These are phyloP conservation scores for Aporophyla lueneburgensis DNA, from an alignment of 2,888 invertebrate genomes.

Conservation along the genomic window DNA sequence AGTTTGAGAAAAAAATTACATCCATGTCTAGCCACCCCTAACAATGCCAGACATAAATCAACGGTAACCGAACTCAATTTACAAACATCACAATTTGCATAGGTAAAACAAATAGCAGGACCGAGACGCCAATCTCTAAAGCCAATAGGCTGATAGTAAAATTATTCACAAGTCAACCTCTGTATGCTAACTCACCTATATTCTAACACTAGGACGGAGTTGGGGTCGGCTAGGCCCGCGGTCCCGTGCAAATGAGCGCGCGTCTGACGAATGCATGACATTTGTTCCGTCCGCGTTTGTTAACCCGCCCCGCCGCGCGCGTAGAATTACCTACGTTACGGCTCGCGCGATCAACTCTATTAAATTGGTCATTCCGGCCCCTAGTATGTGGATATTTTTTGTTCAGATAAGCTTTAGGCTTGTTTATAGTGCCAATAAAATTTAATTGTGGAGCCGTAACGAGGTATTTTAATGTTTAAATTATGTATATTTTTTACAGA, in stretches of 20 bases:
- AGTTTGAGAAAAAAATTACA: not conserved
- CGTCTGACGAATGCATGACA: slow-evolving; percentile 79
- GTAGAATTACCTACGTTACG: slow-evolving; percentile 62
- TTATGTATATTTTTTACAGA: slow-evolving; percentile 51
- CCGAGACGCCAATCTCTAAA: slow-evolving; percentile 5
- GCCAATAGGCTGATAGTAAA: slow-evolving; percentile 35
- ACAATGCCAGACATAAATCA: not conserved
- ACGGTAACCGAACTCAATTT: not conserved
- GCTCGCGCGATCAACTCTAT: slow-evolving; percentile 68
- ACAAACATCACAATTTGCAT: slow-evolving; percentile 19
- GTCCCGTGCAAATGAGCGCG: slow-evolving; percentile 78
- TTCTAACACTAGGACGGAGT: slow-evolving; percentile 71
- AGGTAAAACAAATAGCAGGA: slow-evolving; percentile 21
- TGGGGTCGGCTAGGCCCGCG: slow-evolving; percentile 68
- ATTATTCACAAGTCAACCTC: slow-evolving; percentile 60
- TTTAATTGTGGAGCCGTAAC: slow-evolving; percentile 62
- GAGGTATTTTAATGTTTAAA: slow-evolving; percentile 62
- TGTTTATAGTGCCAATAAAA: slow-evolving; percentile 64
- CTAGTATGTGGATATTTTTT: slow-evolving; percentile 68
- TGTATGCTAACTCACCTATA: slow-evolving; percentile 54
- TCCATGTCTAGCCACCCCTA: not conserved
- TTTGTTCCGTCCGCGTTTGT: slow-evolving; percentile 79
- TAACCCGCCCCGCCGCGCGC: slow-evolving; percentile 66
- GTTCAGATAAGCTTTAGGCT: slow-evolving; percentile 61
- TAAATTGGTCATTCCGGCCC: slow-evolving; percentile 74